Evolutionary conservation across 1,140 invertebrate species (phyloP).

Genomic region (Latrodectus geometricus): DNA sequence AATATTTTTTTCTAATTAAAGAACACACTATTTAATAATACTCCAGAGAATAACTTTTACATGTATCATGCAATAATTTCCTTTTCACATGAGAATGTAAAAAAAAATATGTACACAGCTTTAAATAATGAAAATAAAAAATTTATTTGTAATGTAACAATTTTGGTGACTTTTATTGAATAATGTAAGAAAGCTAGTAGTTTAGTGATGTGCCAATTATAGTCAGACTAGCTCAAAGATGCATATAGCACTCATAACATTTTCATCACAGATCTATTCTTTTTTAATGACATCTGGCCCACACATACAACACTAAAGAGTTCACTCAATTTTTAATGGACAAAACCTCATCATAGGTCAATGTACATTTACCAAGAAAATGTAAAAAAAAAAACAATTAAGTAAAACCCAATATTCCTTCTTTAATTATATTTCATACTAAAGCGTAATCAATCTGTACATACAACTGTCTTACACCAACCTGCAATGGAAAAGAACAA

Average conservation of each 20-base stretch:
- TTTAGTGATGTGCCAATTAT: too few species aligned
- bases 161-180: too few species aligned
- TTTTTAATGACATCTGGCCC: neutral
- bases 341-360: neutral
- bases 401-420: constrained; percentile 11
- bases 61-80: too few species aligned
- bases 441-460: constrained; percentile 86
- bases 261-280: neutral
- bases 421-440: constrained; percentile 1
- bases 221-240: too few species aligned
- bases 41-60: too few species aligned
- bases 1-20: too few species aligned
- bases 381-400: constrained; percentile 21
- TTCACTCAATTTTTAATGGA: neutral
- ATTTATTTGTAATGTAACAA: too few species aligned
- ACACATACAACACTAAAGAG: neutral
- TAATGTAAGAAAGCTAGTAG: too few species aligned
- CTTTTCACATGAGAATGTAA: too few species aligned
- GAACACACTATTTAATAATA: too few species aligned
- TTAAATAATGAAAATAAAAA: too few species aligned
- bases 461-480: constrained; percentile 87
- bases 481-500: constrained; percentile 72
- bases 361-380: neutral
- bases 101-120: too few species aligned
- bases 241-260: neutral